Conservation (phyloP, 2,888 invertebrate species). For the Neoaliturus tenellus region DNA sequence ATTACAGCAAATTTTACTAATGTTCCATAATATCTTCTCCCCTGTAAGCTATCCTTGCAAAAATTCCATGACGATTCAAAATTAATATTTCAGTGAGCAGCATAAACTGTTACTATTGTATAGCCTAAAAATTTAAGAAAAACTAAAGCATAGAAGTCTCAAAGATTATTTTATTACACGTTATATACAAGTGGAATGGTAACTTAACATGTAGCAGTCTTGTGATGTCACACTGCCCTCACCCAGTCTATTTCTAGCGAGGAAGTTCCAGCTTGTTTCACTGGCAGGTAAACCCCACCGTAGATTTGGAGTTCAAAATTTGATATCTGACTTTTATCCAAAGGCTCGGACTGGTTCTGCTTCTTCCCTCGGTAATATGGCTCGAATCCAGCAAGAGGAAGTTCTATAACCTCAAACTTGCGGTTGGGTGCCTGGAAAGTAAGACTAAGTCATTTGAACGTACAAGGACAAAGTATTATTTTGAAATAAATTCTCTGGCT, state of each 20-base stretch:
- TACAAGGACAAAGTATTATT: too few relatives aligned
- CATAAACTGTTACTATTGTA: too few relatives aligned
- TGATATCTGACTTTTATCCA: constrained; percentile 77
- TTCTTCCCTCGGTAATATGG: constrained; percentile 78
- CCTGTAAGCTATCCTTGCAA: too few relatives aligned
- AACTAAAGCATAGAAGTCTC: too few relatives aligned
- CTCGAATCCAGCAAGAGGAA: constrained; percentile 77
- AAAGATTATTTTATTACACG: not conserved
- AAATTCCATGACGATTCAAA: too few relatives aligned
- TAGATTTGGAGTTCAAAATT: constrained; percentile 80
- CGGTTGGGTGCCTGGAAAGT: constrained; percentile 73
- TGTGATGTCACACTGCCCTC: constrained; percentile 36
- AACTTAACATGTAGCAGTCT: not conserved
- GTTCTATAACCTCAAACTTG: constrained; percentile 73
- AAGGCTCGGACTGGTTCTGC: constrained; percentile 75
- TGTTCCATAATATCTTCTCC: too few relatives aligned
- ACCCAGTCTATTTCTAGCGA: constrained; percentile 78
- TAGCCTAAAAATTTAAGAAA: too few relatives aligned
- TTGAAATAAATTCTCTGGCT: too few relatives aligned
- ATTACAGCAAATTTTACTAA: too few relatives aligned
- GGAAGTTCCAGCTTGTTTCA: constrained; percentile 80
- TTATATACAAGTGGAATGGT: not conserved
- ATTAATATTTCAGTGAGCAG: too few relatives aligned
- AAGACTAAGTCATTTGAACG: too few relatives aligned
- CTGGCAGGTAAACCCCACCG: constrained; percentile 79